Conservation (phyloP, 2,888 invertebrate genomes). For the Leptopilina myrica region DNA sequence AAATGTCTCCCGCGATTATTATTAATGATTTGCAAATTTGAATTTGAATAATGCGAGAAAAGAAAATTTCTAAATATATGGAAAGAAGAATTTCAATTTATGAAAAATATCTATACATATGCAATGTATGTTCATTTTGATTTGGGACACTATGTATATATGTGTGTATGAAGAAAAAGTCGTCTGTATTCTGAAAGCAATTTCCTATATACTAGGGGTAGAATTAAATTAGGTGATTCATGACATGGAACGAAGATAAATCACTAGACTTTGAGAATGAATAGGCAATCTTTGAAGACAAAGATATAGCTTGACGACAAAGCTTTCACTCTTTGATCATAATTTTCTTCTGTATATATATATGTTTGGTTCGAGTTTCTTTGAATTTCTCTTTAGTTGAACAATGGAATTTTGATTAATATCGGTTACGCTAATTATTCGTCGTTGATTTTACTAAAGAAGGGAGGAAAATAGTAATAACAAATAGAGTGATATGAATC, state of each 20-base stretch:
- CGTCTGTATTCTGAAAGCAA: conserved; percentile 6
- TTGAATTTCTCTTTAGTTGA: neutral
- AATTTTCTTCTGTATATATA: neutral
- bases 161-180: neutral
- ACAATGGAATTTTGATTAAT: neutral
- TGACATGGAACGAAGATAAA: conserved; percentile 28
- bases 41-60: too few species aligned
- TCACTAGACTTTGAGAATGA: conserved; percentile 16
- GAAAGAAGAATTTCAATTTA: too few species aligned
- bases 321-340: conserved; percentile 6
- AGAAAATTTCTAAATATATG: too few species aligned
- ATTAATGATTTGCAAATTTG: too few species aligned
- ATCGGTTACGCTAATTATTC: neutral
- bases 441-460: too few species aligned
- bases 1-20: too few species aligned
- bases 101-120: too few species aligned
- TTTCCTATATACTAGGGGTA: conserved; percentile 11
- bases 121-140: conserved; percentile 7
- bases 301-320: conserved; percentile 9
- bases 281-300: conserved; percentile 27
- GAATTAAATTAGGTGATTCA: conserved; percentile 27
- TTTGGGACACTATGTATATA: neutral
- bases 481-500: too few species aligned
- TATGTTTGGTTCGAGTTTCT: neutral
- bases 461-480: too few species aligned